Percentiles rank a stretch among this genome's conserved stretches.
phyloP scores from a whole-genome alignment of 2,888 invertebrate species.

The Caradrina clavipalpis region DNA sequence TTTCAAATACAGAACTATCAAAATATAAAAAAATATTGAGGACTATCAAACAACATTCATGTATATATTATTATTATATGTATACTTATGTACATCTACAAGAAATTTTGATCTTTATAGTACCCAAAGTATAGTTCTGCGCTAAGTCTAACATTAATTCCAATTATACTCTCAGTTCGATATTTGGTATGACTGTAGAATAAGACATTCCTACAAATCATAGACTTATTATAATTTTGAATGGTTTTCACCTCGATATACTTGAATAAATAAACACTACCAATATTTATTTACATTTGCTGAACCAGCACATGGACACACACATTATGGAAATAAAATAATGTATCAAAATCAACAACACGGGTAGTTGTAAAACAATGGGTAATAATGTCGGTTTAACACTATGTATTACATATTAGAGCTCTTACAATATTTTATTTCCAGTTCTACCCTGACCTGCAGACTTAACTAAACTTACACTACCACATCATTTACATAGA shows the following conservation, averaged over 20 bases:
- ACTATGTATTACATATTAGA: constrained; percentile 74
- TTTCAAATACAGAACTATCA: constrained; percentile 91
- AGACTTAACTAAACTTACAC: constrained; percentile 90
- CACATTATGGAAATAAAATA: constrained; percentile 87
- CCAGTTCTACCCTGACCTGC: constrained; percentile 90
- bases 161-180: constrained; percentile 85
- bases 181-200: constrained; percentile 79
- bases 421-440: constrained; percentile 87
- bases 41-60: constrained; percentile 91
- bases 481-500: constrained; percentile 89
- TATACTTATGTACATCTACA: constrained; percentile 89
- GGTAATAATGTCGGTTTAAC: constrained; percentile 79
- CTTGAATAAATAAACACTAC: constrained; percentile 89
- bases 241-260: constrained; percentile 78
- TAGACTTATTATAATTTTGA: constrained; percentile 76
- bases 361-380: constrained; percentile 78
- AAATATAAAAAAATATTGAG: constrained; percentile 91
- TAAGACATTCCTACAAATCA: constrained; percentile 79
- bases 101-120: constrained; percentile 86
- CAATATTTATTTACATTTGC: constrained; percentile 89
- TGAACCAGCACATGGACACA: constrained; percentile 90
- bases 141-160: constrained; percentile 85
- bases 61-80: constrained; percentile 88
- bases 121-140: constrained; percentile 89
- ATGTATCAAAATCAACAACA: constrained; percentile 82